Evolutionary conservation across 2,888 invertebrate genomes (phyloP).

Genomic region (Lithophane leautieri): DNA sequence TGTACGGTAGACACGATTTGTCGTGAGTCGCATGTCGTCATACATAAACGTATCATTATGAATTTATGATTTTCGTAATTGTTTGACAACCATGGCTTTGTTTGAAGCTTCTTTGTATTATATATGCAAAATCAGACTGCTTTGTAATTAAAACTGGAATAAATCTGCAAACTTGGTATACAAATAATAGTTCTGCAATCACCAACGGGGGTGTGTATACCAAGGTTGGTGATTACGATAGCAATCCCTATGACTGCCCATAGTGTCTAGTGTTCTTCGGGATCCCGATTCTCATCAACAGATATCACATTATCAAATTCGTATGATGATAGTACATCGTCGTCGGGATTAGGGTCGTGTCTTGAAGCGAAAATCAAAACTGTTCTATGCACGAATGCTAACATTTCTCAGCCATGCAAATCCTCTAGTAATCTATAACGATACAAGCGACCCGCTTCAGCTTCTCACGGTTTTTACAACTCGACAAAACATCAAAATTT

Average conservation of each 20-base stretch:
- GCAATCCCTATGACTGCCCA: not conserved
- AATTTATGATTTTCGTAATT: slow-evolving; percentile 52
- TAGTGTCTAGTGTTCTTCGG: not conserved
- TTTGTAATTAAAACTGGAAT: slow-evolving; percentile 14
- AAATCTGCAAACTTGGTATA: not conserved
- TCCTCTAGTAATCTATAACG: not conserved
- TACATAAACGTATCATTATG: slow-evolving; percentile 36
- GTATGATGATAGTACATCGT: too few relatives aligned
- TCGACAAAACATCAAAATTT: too few relatives aligned
- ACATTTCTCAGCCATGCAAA: not conserved
- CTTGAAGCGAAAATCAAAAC: not conserved
- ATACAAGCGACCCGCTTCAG: not conserved
- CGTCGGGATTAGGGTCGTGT: not conserved
- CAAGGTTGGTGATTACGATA: not conserved
- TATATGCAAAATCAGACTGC: slow-evolving; percentile 7
- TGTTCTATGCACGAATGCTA: not conserved
- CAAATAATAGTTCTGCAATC: not conserved
- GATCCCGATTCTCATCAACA: not conserved
- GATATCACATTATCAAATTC: not conserved
- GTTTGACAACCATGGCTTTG: slow-evolving; percentile 30
- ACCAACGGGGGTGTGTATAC: too few relatives aligned
- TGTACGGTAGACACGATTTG: slow-evolving; percentile 40
- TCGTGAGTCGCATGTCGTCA: slow-evolving; percentile 56
- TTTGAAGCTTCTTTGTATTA: slow-evolving; percentile 23
- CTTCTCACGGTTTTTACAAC: too few relatives aligned